Percentiles rank a stretch among this genome's conserved stretches.
Conservation (phyloP, 2,797 vertebrate genomes). For the Megaceryle alcyon region DNA sequence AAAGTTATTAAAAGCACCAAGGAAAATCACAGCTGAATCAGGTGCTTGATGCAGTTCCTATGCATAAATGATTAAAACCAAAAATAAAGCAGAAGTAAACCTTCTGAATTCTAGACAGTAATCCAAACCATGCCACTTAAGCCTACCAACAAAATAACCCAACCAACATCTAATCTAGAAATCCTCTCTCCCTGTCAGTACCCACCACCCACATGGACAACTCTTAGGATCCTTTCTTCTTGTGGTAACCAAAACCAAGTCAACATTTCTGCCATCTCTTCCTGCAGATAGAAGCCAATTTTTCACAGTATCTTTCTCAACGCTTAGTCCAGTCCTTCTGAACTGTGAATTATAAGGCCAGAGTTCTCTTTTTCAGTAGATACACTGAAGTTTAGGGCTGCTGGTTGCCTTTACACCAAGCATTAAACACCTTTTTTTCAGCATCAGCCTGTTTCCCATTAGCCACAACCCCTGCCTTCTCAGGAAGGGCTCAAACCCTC, state of each 20-base stretch:
- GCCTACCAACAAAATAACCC: neutral
- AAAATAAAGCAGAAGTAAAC: neutral
- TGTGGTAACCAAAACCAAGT: neutral
- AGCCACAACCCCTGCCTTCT: neutral
- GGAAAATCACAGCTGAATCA: neutral
- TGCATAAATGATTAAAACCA: accelerated
- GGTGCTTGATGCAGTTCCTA: neutral
- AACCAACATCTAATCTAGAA: neutral
- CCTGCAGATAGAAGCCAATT: neutral
- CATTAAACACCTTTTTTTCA: neutral
- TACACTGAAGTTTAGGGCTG: neutral
- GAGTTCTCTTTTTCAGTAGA: neutral
- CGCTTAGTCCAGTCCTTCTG: neutral
- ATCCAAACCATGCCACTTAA: neutral
- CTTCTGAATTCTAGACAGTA: neutral
- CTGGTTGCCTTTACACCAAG: neutral
- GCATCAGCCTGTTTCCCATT: neutral
- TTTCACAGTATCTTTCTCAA: neutral
- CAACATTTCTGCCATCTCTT: neutral
- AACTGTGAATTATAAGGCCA: neutral
- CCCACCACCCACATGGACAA: neutral
- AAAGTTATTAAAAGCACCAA: neutral
- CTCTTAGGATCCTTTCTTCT: neutral
- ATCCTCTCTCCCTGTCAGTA: neutral
- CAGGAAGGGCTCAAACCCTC: neutral